These are phyloP conservation scores for Ovis canadensis DNA, from an alignment of 2,113 vertebrate species.

Conservation along the genomic window DNA sequence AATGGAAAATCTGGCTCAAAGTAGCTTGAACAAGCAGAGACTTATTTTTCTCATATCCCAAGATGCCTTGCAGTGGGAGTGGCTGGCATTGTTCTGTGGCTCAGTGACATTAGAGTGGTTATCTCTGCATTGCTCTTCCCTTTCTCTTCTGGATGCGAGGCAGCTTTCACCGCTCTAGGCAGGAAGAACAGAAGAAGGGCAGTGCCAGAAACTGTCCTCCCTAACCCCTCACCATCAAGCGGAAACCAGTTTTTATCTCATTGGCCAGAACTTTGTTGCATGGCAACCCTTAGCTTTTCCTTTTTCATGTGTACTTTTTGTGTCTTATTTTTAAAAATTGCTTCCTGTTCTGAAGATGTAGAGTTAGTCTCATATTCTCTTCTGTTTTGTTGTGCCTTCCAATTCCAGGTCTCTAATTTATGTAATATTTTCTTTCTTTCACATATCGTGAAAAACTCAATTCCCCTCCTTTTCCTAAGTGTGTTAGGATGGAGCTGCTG, in stretches of 20 bases:
- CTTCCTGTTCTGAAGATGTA: background rate
- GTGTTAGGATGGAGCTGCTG: background rate
- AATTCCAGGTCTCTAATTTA: background rate
- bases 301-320: background rate
- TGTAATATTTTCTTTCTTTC: background rate
- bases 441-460: background rate
- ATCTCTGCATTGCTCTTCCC: background rate
- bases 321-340: background rate
- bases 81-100: background rate
- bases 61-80: background rate
- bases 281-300: background rate
- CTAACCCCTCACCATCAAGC: background rate
- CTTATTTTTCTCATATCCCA: conserved; percentile 15
- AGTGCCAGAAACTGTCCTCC: background rate
- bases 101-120: background rate
- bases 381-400: background rate
- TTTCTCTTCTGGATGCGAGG: background rate
- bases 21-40: background rate
- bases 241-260: background rate
- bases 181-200: background rate
- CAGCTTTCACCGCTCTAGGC: background rate
- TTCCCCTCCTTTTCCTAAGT: background rate
- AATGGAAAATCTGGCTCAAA: background rate
- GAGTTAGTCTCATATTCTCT: background rate
- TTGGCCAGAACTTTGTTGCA: background rate